These are phyloP conservation scores for Phalacrocorax pelagicus DNA, from an alignment of 2,113 vertebrate species.

Conservation along the genomic window DNA sequence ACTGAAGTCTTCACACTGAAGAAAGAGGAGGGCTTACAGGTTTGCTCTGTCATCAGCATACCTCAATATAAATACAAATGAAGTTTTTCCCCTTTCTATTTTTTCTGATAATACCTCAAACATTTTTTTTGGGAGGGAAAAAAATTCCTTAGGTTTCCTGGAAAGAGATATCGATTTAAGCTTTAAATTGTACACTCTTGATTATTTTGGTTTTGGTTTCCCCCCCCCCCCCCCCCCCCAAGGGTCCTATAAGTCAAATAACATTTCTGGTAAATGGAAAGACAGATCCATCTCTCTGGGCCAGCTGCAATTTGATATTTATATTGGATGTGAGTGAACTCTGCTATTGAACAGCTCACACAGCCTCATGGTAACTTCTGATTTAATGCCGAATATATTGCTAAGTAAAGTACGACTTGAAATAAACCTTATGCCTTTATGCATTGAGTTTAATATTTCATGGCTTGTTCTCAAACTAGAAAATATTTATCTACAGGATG, in stretches of 20 bases:
- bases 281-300: not conserved
- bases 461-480: not conserved
- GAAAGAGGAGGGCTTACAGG: not conserved
- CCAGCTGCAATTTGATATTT: not conserved
- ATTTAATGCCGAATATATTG: not conserved
- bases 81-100: not conserved
- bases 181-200: not conserved
- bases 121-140: not conserved
- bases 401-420: not conserved
- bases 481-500: not conserved
- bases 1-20: not conserved
- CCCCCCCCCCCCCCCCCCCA: no score
- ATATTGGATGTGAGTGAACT: not conserved
- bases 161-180: not conserved
- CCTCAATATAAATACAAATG: constrained; percentile 25
- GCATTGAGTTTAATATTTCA: not conserved
- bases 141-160: not conserved
- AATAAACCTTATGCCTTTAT: not conserved
- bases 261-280: not conserved
- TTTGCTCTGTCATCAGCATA: not conserved
- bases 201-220: not conserved
- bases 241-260: not conserved
- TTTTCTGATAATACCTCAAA: not conserved
- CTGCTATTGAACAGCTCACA: not conserved
- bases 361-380: not conserved